These are phyloP conservation scores for Linnaemya tessellans DNA, from an alignment of 2,888 invertebrate genomes.

Conservation along the genomic window DNA sequence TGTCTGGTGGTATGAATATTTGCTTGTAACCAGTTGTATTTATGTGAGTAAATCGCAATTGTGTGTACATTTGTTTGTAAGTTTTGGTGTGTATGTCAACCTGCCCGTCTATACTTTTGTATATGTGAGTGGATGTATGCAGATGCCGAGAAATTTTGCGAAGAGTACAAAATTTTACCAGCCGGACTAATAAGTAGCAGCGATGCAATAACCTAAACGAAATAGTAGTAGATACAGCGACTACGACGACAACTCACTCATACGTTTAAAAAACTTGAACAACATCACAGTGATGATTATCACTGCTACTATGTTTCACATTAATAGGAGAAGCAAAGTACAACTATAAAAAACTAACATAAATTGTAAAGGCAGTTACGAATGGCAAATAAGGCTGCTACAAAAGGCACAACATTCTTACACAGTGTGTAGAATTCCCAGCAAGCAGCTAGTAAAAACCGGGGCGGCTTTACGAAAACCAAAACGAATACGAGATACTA, in stretches of 20 bases:
- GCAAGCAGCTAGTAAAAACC: slow-evolving; percentile 69
- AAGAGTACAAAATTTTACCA: slow-evolving; percentile 60
- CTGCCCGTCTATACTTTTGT: slow-evolving; percentile 18
- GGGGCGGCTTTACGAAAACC: slow-evolving; percentile 70
- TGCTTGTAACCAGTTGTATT: slow-evolving; percentile 20
- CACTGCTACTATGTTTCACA: slow-evolving; percentile 49
- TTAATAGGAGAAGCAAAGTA: slow-evolving; percentile 47
- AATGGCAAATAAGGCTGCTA: slow-evolving; percentile 47
- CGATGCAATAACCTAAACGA: slow-evolving; percentile 69
- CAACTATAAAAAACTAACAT: slow-evolving; percentile 39
- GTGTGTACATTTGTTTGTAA: background rate
- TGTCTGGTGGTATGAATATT: slow-evolving; percentile 32
- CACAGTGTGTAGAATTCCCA: slow-evolving; percentile 57
- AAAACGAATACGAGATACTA: slow-evolving; percentile 74
- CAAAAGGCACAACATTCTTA: slow-evolving; percentile 54
- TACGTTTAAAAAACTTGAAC: slow-evolving; percentile 57
- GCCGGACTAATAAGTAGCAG: slow-evolving; percentile 63
- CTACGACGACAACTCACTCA: slow-evolving; percentile 65
- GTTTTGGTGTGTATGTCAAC: background rate
- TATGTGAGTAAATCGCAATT: slow-evolving; percentile 30
- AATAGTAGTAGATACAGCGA: slow-evolving; percentile 61
- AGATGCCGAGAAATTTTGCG: slow-evolving; percentile 42
- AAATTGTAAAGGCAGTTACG: slow-evolving; percentile 24
- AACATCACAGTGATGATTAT: slow-evolving; percentile 60
- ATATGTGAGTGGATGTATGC: slow-evolving; percentile 39